Evolutionary conservation across 2,113 vertebrate species (phyloP).

Genomic region (Alligator sinensis): DNA sequence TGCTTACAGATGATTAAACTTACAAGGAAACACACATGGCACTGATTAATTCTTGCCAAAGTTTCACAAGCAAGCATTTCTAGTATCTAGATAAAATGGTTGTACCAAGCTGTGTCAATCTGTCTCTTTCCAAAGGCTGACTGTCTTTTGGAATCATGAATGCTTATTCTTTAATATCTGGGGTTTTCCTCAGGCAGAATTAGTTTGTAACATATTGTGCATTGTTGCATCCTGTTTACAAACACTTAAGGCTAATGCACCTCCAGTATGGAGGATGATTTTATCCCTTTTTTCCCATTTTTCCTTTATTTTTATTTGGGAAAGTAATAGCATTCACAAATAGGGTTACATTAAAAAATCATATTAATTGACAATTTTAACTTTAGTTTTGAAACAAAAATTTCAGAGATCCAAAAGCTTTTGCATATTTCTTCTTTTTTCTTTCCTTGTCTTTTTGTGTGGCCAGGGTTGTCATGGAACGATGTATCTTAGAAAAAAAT

Average conservation of each 20-base stretch:
- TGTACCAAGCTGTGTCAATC: conserved; percentile 69
- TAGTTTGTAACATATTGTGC: conserved; percentile 55
- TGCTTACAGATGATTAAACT: conserved; percentile 63
- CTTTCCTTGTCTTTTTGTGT: neutral
- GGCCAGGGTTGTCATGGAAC: neutral
- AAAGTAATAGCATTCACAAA: conserved; percentile 39
- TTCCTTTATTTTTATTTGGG: conserved; percentile 63
- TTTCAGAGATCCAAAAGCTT: neutral
- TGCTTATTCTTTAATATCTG: conserved; percentile 41
- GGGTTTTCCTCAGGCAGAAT: conserved; percentile 35
- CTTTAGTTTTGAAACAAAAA: neutral
- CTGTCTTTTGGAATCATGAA: conserved; percentile 56
- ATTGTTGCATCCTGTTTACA: neutral
- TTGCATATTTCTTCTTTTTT: neutral
- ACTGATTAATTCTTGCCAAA: conserved; percentile 57
- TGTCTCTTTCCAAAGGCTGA: conserved; percentile 42
- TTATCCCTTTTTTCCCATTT: neutral
- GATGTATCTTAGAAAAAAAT: too few species aligned
- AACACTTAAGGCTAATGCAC: conserved; percentile 44
- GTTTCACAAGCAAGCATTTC: conserved; percentile 50
- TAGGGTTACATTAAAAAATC: neutral
- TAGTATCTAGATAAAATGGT: conserved; percentile 50
- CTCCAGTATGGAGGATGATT: conserved; percentile 33
- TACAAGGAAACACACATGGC: conserved; percentile 64
- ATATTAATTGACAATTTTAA: neutral